A percentile compares a stretch with the other conserved stretches of the same genome.
Conservation (phyloP, 1,140 invertebrate species). For the Drosophila santomea region DNA sequence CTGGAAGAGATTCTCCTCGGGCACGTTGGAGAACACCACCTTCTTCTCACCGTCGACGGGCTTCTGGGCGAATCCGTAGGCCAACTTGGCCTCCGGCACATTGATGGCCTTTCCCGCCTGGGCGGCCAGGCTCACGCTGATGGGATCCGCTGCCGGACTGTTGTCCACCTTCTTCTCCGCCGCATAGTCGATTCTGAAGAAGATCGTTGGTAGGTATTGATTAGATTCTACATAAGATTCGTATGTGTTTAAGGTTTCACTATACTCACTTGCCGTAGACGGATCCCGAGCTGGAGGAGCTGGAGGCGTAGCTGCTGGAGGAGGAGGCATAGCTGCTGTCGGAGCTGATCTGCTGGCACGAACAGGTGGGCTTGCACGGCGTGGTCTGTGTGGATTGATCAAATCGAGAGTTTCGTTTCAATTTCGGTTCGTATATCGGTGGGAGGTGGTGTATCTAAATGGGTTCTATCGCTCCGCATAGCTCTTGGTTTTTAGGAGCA, state of each 20-base stretch:
- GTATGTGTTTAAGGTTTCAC: not conserved
- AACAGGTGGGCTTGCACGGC: constrained; percentile 70
- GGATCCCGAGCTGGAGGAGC: constrained; percentile 33
- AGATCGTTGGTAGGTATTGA: not conserved
- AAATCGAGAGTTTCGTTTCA: constrained; percentile 32
- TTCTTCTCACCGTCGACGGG: constrained; percentile 76
- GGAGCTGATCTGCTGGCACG: constrained; percentile 38
- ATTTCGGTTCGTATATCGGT: constrained; percentile 40
- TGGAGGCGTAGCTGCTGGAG: constrained; percentile 54
- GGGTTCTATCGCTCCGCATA: constrained; percentile 50
- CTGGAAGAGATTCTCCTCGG: constrained; percentile 85
- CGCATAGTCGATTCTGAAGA: constrained; percentile 53
- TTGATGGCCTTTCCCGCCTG: constrained; percentile 73
- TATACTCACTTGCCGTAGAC: constrained; percentile 56
- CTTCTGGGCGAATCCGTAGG: constrained; percentile 82
- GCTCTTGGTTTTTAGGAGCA: constrained; percentile 50
- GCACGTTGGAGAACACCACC: constrained; percentile 69
- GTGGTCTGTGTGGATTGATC: constrained; percentile 63
- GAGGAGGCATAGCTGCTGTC: constrained; percentile 61
- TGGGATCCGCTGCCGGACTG: constrained; percentile 84
- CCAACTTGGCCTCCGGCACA: constrained; percentile 84
- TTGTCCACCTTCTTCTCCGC: constrained; percentile 48
- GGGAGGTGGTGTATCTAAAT: constrained; percentile 47
- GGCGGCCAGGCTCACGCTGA: constrained; percentile 84
- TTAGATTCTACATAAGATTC: not conserved